phyloP scores from a whole-genome alignment of 1,140 invertebrate genomes.

The Hypsibius dujardini region DNA sequence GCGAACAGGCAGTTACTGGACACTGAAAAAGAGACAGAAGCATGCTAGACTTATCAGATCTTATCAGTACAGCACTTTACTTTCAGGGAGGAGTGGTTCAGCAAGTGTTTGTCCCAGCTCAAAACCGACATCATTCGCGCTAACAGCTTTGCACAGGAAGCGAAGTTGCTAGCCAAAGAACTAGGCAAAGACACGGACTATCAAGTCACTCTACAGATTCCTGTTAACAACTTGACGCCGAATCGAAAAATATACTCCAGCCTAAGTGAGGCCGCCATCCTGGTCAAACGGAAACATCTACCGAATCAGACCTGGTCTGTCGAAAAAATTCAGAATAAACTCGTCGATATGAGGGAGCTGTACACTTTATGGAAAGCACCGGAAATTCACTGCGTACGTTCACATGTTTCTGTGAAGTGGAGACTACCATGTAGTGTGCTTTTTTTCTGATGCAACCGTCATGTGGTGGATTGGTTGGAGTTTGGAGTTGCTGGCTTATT shows the following conservation, averaged over 20 bases:
- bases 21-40: too few species aligned
- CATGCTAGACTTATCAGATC: too few species aligned
- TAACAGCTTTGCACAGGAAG: constrained; percentile 81
- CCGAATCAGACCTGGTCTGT: constrained; percentile 77
- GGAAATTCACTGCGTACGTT: constrained; percentile 26
- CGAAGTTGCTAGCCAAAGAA: constrained; percentile 83
- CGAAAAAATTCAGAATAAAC: constrained; percentile 93
- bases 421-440: too few species aligned
- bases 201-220: constrained; percentile 89
- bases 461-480: neutral
- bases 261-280: constrained; percentile 89
- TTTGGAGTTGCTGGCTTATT: neutral
- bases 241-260: constrained; percentile 50
- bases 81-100: constrained; percentile 61
- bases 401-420: neutral
- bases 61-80: too few species aligned
- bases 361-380: constrained; percentile 63
- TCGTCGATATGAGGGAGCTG: constrained; percentile 93
- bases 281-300: constrained; percentile 66
- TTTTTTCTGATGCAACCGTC: neutral
- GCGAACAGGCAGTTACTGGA: too few species aligned
- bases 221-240: constrained; percentile 81
- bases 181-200: constrained; percentile 78
- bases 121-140: constrained; percentile 80
- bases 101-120: constrained; percentile 63